Base-by-base conservation (phyloP, 2,797 vertebrate species). In the Scyliorhinus canicula region DNA sequence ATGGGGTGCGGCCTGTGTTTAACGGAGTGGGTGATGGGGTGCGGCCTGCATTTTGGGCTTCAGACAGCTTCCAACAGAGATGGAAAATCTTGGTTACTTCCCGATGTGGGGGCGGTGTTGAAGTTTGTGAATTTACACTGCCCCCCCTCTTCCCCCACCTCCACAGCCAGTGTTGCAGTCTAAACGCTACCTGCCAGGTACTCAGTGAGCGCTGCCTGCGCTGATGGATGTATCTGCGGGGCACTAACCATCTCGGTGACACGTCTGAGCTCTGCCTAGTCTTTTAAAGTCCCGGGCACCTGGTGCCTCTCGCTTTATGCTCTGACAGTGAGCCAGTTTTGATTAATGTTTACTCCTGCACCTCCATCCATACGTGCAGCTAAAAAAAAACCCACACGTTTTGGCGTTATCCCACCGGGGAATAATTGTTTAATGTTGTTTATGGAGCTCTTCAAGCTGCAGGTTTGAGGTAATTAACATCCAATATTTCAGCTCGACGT, bases 371-470 rank as follows among this genome's bases (percentile, higher is more conserved):
- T 91, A 26, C 88, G 65, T 26, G 88, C 65, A 44, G 40, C 88
- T 65, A 40, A 63, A 91, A 91, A 65, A n/a, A n/a, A n/a, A n/a
- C n/a, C n/a, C 88, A 91, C 88, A 91, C 44, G 88, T 65, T n/a
- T 91, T 44, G 88, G 88, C 65, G 88, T 91, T 24, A 91, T 44
- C 21, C 57, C 88, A 91, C 57, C n/a, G 40, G 40, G 88, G 88
- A 65, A 65, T 65, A 91, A 91, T 65, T 91, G 88, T n/a, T 91
- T 91, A 91, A 91, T 91, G 60, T 65, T 91, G 60, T 91, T 91
- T 44, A 91, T 44, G 88, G 40, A 91, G 60, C 57, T 65, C 57
- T 63, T 91, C n/a, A 91, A n/a, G 60, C 57, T 8, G 88, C 40
- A 91, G 88, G 57, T 91, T 91, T 91, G 19, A 57, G 57, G 60